These are phyloP conservation scores for Pseudomyrmex sp. DNA, from an alignment of 1,140 invertebrate species.

Conservation along the genomic window DNA sequence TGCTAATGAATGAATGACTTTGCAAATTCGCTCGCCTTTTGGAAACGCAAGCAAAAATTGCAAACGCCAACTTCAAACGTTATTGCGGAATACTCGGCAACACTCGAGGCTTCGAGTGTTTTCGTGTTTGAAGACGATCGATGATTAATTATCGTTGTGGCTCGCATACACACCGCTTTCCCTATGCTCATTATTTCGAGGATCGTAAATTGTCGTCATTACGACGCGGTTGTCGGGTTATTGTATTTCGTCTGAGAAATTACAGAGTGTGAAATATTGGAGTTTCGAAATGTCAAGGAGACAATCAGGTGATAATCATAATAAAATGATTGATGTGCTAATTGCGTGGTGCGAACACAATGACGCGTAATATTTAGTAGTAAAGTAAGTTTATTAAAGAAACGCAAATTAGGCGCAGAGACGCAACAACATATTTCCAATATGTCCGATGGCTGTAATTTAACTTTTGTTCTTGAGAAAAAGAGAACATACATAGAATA, in stretches of 20 bases:
- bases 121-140: constrained; percentile 34
- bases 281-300: not conserved
- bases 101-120: constrained; percentile 22
- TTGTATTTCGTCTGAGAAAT: not conserved
- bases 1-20: constrained; percentile 23
- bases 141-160: constrained; percentile 39
- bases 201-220: constrained; percentile 6
- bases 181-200: constrained; percentile 11
- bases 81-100: constrained; percentile 7
- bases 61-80: not conserved
- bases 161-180: not conserved
- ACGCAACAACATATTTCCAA: no score
- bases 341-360: no score
- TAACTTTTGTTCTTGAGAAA: not conserved
- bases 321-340: no score
- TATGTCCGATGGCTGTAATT: not conserved
- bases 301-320: no score
- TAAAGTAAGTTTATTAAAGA: no score
- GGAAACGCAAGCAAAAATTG: constrained; percentile 7
- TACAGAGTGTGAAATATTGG: not conserved
- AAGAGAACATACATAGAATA: not conserved
- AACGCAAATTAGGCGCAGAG: no score
- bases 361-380: no score
- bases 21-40: not conserved
- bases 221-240: not conserved